These are phyloP conservation scores for Drosophila kambysellisi DNA, from an alignment of 2,888 invertebrate genomes.

Conservation along the genomic window DNA sequence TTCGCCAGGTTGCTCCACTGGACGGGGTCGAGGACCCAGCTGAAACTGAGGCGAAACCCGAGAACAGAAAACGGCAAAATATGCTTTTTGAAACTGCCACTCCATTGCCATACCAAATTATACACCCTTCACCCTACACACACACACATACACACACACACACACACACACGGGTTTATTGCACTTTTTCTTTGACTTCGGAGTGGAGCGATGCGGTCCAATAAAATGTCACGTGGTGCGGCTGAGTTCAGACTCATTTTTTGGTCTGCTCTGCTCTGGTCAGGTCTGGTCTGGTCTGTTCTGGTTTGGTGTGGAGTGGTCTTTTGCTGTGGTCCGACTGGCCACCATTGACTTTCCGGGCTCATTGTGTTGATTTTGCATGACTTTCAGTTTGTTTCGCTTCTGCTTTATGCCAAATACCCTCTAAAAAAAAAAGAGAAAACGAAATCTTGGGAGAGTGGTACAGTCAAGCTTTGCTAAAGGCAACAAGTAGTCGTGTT, in stretches of 20 bases:
- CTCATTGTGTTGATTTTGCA: conserved; percentile 49
- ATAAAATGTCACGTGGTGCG: conserved; percentile 6
- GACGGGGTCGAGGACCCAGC: conserved; percentile 15
- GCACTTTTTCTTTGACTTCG: conserved; percentile 67
- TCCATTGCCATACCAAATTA: conserved; percentile 4
- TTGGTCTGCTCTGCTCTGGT: neutral
- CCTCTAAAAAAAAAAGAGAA: neutral
- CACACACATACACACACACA: neutral
- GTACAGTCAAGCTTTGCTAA: neutral
- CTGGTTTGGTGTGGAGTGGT: neutral
- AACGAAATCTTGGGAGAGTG: neutral
- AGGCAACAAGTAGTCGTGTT: neutral
- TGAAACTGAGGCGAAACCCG: conserved; percentile 18
- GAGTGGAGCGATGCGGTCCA: neutral
- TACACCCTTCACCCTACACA: neutral
- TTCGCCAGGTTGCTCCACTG: conserved; percentile 14
- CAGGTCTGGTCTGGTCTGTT: neutral
- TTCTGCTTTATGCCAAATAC: neutral
- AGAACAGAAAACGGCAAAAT: conserved; percentile 54
- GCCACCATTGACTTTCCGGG: conserved; percentile 43
- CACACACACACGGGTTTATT: conserved; percentile 54
- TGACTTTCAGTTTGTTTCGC: conserved; percentile 37
- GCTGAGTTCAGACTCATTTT: neutral
- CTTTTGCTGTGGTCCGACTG: neutral
- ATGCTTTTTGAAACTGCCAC: conserved; percentile 61